Base-by-base conservation (phyloP, 2,113 vertebrate species). In the Catagonus wagneri region DNA sequence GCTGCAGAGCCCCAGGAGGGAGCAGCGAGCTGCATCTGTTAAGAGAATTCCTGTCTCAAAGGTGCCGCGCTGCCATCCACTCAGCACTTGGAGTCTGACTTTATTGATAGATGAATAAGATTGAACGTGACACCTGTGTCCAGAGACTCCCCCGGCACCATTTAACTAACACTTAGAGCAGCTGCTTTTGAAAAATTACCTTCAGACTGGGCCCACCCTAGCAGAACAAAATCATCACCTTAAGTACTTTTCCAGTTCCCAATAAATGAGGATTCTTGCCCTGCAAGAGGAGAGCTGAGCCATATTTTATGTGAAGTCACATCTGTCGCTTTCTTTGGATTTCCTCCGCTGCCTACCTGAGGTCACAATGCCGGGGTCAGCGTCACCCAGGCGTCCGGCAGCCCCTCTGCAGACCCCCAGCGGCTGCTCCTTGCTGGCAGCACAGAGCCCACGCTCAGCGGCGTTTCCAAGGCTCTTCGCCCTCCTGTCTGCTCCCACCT, bases 101-200 rank as follows among this genome's bases (percentile, higher is more conserved):
- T 98, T 99, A 99, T 98, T 99, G 98, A 99, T 99, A 98, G 97
- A 98, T 98, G 98, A 98, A 93, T 97, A 95, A 98, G 98, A 99
- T 99, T 99, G 99, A 98, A 99, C 97, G 97, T 98, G 99, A 99
- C 99, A 99, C 98, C 98, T 99, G 98, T 99, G 98, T 98, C 98
- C 98, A 98, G 98, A 0, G 56, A 98, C 98, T 98, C 98, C 96
- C 97, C 96, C 78, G 98, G 96, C 87, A 80, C 96, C 96, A 97
- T 98, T 99, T 99, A 98, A 98, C 98, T 94, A 98, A 98, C 93
- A 58, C 97, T 98, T 98, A 96, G 98, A 98, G 98, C 98, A 99
- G 98, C 99, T 99, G 99, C 98, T 98, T 98, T 98, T 98, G 98
- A 98, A 98, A 99, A 98, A 99, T 99, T 98, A 98, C 98, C 98